phyloP scores from a whole-genome alignment of 2,888 invertebrate species.

The Panzeria rudis region DNA sequence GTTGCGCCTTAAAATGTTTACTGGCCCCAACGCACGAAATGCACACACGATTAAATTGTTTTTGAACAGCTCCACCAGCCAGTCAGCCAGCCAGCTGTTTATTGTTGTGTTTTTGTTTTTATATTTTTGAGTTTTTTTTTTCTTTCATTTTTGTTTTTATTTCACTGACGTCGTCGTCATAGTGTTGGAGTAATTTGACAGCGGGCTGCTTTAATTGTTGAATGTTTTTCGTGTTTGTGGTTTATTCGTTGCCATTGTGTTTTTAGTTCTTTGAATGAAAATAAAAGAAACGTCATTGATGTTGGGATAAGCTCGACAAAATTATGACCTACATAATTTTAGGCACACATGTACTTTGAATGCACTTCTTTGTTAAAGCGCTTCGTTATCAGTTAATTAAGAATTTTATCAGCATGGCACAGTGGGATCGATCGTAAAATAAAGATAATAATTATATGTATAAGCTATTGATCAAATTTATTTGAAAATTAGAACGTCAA shows the following conservation, averaged over 20 bases:
- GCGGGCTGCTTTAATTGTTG: conserved; percentile 10
- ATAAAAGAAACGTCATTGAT: neutral
- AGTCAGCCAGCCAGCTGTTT: conserved; percentile 50
- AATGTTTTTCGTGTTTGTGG: neutral
- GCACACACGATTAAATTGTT: conserved; percentile 68
- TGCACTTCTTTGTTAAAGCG: neutral
- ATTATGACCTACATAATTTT: neutral
- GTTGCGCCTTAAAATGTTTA: conserved; percentile 78
- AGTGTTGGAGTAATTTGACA: neutral
- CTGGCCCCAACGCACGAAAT: conserved; percentile 74
- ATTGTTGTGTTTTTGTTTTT: conserved; percentile 42
- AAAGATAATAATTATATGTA: too few relatives aligned
- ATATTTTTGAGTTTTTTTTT: neutral
- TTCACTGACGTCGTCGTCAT: neutral
- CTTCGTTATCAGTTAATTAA: neutral
- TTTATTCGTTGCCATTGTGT: conserved; percentile 21
- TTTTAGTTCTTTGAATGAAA: conserved; percentile 2
- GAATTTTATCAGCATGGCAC: neutral
- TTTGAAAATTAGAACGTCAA: too few relatives aligned
- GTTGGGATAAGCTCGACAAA: neutral
- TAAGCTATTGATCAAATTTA: too few relatives aligned
- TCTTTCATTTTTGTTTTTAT: neutral
- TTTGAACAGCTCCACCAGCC: conserved; percentile 27
- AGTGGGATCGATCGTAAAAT: neutral
- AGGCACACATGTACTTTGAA: neutral